Conservation (phyloP, 2,888 invertebrate species). For the Drosophila setosimentum region DNA sequence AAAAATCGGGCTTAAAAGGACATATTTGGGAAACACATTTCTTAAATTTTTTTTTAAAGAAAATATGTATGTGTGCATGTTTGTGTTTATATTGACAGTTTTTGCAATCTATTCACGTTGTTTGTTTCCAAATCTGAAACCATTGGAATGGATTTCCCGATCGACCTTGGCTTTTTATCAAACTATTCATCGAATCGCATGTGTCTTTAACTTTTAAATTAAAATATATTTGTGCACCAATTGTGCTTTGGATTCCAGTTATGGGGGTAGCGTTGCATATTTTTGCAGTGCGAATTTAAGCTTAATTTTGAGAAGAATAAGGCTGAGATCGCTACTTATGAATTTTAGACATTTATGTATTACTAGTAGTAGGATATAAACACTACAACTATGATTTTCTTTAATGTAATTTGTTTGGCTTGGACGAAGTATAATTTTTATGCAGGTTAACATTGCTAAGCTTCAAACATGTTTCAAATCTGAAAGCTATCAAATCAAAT, state of each 20-base stretch:
- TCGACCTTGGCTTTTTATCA: not conserved
- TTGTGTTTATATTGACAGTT: not conserved
- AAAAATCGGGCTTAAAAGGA: not conserved
- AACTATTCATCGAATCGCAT: not conserved
- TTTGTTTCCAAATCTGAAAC: not conserved
- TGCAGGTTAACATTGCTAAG: not conserved
- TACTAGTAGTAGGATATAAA: not conserved
- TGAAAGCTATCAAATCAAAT: not conserved
- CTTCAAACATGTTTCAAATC: not conserved
- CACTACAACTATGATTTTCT: not conserved
- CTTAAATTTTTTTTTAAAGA: not conserved
- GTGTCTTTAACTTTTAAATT: not conserved
- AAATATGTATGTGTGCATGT: not conserved
- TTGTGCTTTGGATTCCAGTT: not conserved
- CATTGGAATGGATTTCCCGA: not conserved
- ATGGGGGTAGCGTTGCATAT: not conserved
- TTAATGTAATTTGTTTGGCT: not conserved
- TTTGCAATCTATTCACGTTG: not conserved
- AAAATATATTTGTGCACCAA: not conserved
- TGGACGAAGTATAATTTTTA: not conserved
- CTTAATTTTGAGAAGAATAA: not conserved
- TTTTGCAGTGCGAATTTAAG: not conserved
- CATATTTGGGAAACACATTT: not conserved
- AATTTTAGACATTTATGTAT: not conserved
- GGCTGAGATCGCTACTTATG: not conserved